These are phyloP conservation scores for Acrocephalus scirpaceus DNA, from an alignment of 2,797 vertebrate genomes.

Conservation along the genomic window DNA sequence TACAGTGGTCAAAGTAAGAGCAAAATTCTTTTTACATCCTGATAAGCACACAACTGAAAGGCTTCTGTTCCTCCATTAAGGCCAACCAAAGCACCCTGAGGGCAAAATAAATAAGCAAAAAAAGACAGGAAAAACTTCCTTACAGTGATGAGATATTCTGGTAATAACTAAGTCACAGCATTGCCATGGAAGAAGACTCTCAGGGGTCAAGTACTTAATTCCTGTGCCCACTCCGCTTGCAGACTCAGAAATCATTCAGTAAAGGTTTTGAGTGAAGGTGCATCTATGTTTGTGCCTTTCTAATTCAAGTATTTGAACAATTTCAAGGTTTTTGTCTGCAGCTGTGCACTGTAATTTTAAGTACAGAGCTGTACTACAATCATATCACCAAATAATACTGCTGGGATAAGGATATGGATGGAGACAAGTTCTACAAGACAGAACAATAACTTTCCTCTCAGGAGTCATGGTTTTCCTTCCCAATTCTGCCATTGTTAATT, in stretches of 20 bases:
- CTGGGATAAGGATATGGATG: not conserved
- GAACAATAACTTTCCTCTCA: not conserved
- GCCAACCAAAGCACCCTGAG: not conserved
- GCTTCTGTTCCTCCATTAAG: not conserved
- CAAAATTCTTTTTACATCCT: not conserved
- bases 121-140: not conserved
- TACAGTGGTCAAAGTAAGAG: not conserved
- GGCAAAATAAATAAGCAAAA: not conserved
- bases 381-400: not conserved
- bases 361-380: not conserved
- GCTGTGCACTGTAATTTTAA: not conserved
- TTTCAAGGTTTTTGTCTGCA: not conserved
- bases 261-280: not conserved
- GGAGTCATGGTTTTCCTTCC: not conserved
- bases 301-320: not conserved
- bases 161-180: not conserved
- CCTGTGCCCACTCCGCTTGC: not conserved
- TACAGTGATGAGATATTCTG: not conserved
- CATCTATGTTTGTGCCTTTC: not conserved
- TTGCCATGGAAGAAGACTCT: not conserved
- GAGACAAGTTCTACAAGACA: not conserved
- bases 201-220: not conserved
- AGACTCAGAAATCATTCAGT: not conserved
- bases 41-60: not conserved
- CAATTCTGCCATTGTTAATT: not conserved